Evolutionary conservation across 1,140 invertebrate genomes (phyloP), one percentile per base, ranked within the genome.

Genomic region (Agraylea sexmaculata): DNA sequence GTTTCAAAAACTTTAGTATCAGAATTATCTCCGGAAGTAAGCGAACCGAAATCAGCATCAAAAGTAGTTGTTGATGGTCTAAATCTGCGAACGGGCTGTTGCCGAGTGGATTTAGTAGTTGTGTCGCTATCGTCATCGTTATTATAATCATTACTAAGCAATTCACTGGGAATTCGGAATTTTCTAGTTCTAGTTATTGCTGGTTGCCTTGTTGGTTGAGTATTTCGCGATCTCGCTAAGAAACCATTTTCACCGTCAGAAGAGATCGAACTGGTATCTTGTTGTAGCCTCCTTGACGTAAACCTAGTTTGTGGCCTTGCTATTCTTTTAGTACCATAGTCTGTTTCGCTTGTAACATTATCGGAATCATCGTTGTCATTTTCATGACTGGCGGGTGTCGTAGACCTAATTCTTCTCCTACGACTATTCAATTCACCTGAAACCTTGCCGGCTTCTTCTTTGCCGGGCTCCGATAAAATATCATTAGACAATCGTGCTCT

Each of bases 381-480:
- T 50, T 67, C 64, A 3, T 55, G 51, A 47, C 64, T 67, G 33
- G 65, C 56, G 5, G 64, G 64, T 25, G 65, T 68, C 4, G 64
- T 66, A 4, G 64, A 68, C 25, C 64, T 56, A 37, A 68, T 57
- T 51, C 59, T 65, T 49, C 64, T 54, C 7, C 46, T 47, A 48
- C 8, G 17, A 40, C 30, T 29, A 35, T 34, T 40, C 31, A 37
- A 40, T 11, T 28, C 38, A 40, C 37, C 30, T 18, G 21, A n/a
- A n/a, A 40, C 31, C 6, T 41, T 40, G 16, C 27, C 34, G 4
- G 13, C 8, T 13, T 16, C n/a, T 13, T 39, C 43, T 31, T 22
- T 36, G 10, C 19, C 54, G 40, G 58, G 56, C 43, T 64, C 61
- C 40, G 53, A 51, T 37, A 54, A 51, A 52, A 64, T 59, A 52